phyloP scores from a whole-genome alignment of 2,888 invertebrate genomes.

The Opisthograptis luteolata region DNA sequence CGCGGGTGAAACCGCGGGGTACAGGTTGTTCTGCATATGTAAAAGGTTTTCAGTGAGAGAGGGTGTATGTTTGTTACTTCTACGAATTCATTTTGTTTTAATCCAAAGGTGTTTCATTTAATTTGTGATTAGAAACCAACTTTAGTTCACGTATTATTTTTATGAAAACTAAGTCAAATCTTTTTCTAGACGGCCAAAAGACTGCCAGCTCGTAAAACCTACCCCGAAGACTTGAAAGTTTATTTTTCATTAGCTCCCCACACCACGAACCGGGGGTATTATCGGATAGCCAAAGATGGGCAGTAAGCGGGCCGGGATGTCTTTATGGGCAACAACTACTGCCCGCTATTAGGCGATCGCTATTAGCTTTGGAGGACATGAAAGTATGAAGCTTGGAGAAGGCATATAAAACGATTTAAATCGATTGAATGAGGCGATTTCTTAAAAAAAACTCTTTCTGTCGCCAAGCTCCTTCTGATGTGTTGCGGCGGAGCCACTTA shows the following conservation, averaged over 20 bases:
- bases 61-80: too few species aligned
- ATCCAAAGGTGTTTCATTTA: too few species aligned
- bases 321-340: slow-evolving; percentile 60
- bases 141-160: too few species aligned
- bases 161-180: too few species aligned
- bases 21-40: too few species aligned
- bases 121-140: too few species aligned
- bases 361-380: slow-evolving; percentile 50
- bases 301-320: slow-evolving; percentile 39
- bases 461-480: too few species aligned
- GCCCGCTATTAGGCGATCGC: slow-evolving; percentile 67
- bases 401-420: slow-evolving; percentile 31
- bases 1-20: too few species aligned
- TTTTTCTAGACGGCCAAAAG: not conserved
- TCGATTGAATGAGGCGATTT: not conserved
- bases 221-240: slow-evolving; percentile 16
- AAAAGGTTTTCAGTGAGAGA: too few species aligned
- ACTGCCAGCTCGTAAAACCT: slow-evolving; percentile 2
- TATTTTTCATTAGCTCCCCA: slow-evolving; percentile 34
- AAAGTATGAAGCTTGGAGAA: slow-evolving; percentile 45
- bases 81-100: too few species aligned
- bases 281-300: slow-evolving; percentile 46
- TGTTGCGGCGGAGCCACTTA: too few species aligned
- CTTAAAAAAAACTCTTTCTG: too few species aligned
- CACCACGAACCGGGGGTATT: slow-evolving; percentile 35